phyloP scores from a whole-genome alignment of 2,797 vertebrate species.

The Amphiprion clarkii region DNA sequence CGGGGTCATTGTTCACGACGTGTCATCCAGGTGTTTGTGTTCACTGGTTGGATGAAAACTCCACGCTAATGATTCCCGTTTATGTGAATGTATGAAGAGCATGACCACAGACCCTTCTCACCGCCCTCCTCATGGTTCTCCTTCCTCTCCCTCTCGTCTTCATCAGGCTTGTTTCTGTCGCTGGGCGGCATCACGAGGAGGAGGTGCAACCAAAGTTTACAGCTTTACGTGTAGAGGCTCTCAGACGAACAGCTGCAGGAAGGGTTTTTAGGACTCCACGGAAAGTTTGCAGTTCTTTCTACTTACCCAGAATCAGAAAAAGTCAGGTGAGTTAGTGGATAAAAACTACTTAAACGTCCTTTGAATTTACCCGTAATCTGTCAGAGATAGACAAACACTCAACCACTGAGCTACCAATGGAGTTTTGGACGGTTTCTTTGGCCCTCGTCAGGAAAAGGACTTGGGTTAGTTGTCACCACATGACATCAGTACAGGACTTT shows the following conservation, averaged over 20 bases:
- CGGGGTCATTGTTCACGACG: slow-evolving; percentile 27
- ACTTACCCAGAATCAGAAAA: no score
- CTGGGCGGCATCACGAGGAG: slow-evolving; percentile 22
- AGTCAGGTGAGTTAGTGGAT: no score
- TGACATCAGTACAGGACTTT: no score
- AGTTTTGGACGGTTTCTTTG: no score
- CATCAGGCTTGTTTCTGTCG: slow-evolving; percentile 8
- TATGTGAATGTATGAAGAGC: slow-evolving; percentile 68
- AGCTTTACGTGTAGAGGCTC: slow-evolving; percentile 45
- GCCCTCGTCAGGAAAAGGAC: no score
- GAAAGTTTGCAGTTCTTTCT: no score
- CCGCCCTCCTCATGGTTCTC: neutral
- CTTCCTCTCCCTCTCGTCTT: neutral
- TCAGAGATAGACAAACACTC: no score
- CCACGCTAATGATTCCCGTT: slow-evolving; percentile 41
- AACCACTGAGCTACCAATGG: no score
- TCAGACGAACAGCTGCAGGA: neutral
- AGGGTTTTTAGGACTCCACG: no score
- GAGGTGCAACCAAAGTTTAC: slow-evolving; percentile 67
- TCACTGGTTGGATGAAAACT: neutral
- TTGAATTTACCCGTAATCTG: no score
- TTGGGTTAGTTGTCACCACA: no score
- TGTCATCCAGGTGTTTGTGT: slow-evolving; percentile 20
- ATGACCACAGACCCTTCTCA: slow-evolving; percentile 50
- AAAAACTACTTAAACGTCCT: no score